Base-by-base conservation (phyloP, 2,888 invertebrate genomes). In the Lomographa bimaculata region DNA sequence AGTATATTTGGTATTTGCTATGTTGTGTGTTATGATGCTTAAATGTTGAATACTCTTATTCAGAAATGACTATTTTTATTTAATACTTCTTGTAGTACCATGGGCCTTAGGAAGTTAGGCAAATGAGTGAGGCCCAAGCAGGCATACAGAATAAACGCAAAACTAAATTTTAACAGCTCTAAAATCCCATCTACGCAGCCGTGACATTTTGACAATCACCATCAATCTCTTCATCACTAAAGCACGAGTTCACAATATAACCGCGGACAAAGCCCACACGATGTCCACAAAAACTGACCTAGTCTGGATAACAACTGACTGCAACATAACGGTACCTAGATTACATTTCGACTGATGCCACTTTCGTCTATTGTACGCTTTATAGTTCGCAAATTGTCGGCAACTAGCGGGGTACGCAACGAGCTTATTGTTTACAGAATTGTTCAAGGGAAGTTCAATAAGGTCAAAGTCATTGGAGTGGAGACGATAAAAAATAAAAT, bases 281-380 rank as follows among this genome's bases (percentile, higher is more conserved):
- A 21, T 28, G 46, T 46, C 35, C 58, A 83, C 79, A 87, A 87
- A 87, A 87, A 87, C 61, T 85, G 87, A 86, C 87, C 87, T 83
- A 75, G 75, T 84, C 84, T 70, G 76, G 61, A 76, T 85, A 78
- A 66, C 83, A 81, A 80, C 64, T 59, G 72, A 82, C 79, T 86
- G 86, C 84, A 82, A 83, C 78, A 40, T 86, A 87, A 79, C 87
- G 85, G 87, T 84, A 72, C 57, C 71, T 64, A 76, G 79, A 84
- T 84, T 83, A 82, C 77, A 72, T 76, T 83, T 78, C 59, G 71
- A 63, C 65, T 64, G 75, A 71, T 62, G 67, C 72, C 64, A 69
- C 74, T 80, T 80, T 82, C 72, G 64, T 71, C 52, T 74, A 71
- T 78, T 69, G 59, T 54, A 66, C 63, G 60, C 50, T 65, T 67